These are phyloP conservation scores for Rhincodon typus DNA, from an alignment of 2,797 vertebrate species.

Conservation along the genomic window DNA sequence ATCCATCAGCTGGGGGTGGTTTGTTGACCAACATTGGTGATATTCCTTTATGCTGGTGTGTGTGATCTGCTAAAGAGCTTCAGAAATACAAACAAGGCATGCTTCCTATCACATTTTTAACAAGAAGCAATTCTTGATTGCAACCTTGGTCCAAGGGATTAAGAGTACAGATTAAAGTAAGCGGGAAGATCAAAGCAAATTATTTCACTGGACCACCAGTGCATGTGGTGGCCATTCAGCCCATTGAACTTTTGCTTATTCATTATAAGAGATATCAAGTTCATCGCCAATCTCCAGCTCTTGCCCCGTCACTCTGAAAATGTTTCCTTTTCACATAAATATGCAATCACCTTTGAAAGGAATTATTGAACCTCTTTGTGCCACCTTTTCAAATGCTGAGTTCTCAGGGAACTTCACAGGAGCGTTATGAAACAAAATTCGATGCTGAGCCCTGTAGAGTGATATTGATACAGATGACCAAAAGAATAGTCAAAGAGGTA, in stretches of 20 bases:
- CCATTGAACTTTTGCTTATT: background rate
- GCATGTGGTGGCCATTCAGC: background rate
- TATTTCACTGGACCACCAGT: background rate
- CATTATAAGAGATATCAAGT: background rate
- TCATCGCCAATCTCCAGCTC: no score
- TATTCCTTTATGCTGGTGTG: background rate
- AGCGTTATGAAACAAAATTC: background rate
- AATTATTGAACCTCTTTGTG: background rate
- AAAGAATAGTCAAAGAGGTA: background rate
- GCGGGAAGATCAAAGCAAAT: background rate
- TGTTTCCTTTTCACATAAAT: no score
- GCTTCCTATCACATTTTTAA: background rate
- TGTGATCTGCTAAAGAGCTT: constrained; percentile 6
- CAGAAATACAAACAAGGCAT: background rate
- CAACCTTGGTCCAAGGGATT: background rate
- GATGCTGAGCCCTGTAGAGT: background rate
- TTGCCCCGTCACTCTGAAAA: no score
- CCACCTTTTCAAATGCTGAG: background rate
- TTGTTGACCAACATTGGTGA: background rate
- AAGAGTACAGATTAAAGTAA: background rate
- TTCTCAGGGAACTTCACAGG: background rate
- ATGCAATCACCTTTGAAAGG: background rate
- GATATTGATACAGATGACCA: background rate
- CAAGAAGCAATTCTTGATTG: background rate
- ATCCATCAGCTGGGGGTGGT: constrained; percentile 28